Conservation (phyloP, 1,140 invertebrate genomes). For the Potamilus streckersoni region DNA sequence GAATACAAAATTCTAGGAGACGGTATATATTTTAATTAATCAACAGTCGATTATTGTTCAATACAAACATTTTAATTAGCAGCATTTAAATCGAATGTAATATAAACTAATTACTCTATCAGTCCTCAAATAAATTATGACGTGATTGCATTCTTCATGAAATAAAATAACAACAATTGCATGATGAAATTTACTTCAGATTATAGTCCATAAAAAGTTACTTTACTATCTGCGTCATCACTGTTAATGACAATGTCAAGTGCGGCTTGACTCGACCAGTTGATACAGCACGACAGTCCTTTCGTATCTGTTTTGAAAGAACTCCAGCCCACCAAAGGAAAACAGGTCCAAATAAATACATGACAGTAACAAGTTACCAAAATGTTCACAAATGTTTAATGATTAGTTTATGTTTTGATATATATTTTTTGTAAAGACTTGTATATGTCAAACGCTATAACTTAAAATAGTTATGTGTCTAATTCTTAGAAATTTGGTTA, state of each 20-base stretch:
- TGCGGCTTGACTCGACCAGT: conserved; percentile 6
- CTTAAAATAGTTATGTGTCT: neutral
- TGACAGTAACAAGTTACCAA: neutral
- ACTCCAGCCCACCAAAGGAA: conserved; percentile 26
- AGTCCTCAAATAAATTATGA: too few species aligned
- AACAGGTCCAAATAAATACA: conserved; percentile 11
- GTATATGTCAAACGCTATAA: conserved; percentile 21
- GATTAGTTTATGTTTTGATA: neutral
- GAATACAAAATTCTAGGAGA: too few species aligned
- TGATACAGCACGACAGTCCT: conserved; percentile 13
- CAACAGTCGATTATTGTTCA: too few species aligned
- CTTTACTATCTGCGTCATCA: too few species aligned
- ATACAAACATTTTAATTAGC: too few species aligned
- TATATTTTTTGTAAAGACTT: conserved; percentile 2
- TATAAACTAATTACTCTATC: too few species aligned
- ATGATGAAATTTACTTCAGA: too few species aligned
- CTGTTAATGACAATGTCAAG: neutral
- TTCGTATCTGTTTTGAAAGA: conserved; percentile 13
- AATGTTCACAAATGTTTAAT: neutral
- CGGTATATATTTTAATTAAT: too few species aligned
- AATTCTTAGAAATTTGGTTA: conserved; percentile 14
- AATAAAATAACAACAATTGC: too few species aligned
- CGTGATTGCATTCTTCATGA: too few species aligned
- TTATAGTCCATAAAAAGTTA: too few species aligned
- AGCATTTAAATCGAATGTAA: too few species aligned